Conservation (phyloP, 2,888 invertebrate genomes). For the Cataglyphis altisquamis region DNA sequence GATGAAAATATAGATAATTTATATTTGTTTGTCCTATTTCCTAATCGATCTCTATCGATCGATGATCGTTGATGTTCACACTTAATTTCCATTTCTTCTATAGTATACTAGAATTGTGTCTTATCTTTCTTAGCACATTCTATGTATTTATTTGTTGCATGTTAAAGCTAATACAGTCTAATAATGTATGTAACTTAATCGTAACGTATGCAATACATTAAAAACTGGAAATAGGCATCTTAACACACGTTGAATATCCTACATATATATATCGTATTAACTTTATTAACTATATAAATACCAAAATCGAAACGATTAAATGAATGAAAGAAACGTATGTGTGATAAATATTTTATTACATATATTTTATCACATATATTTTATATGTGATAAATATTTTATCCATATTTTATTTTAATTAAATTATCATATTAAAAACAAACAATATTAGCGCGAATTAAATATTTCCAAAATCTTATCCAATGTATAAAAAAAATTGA, state of each 20-base stretch:
- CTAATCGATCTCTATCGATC: background rate
- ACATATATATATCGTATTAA: slow-evolving; percentile 6
- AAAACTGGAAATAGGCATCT: background rate
- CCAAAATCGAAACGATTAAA: background rate
- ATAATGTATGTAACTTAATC: slow-evolving; percentile 52
- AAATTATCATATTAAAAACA: background rate
- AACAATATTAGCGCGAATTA: background rate
- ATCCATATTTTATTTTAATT: background rate
- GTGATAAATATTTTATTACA: background rate
- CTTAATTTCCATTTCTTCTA: slow-evolving; percentile 2
- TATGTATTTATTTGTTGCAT: slow-evolving; percentile 62
- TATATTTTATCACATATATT: background rate
- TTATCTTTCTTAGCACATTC: slow-evolving; percentile 10
- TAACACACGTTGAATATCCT: slow-evolving; percentile 21
- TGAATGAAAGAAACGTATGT: background rate
- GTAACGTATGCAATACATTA: slow-evolving; percentile 20
- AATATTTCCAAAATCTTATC: background rate
- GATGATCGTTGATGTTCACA: background rate
- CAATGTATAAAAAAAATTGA: background rate
- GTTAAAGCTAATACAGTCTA: slow-evolving; percentile 47
- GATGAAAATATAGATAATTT: slow-evolving; percentile 9
- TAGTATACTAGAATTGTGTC: background rate
- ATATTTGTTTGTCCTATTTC: background rate
- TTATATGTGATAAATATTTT: background rate
- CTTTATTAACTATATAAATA: background rate